These are phyloP conservation scores for Prionace glauca DNA, from an alignment of 2,797 vertebrate species.

Conservation along the genomic window DNA sequence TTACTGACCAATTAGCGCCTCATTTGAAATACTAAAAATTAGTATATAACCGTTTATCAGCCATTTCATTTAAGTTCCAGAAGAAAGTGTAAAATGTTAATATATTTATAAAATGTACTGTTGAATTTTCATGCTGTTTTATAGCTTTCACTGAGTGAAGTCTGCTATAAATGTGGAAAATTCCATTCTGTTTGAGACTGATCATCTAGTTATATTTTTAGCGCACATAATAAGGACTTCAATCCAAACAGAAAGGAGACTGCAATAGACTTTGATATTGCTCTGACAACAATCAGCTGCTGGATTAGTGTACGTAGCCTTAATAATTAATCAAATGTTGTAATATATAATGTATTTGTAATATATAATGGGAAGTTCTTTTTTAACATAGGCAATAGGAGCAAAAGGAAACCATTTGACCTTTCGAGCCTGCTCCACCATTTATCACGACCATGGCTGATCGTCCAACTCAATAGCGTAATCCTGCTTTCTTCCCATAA, in stretches of 20 bases:
- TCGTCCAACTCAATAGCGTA: no score
- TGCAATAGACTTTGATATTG: not conserved
- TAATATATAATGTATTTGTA: not conserved
- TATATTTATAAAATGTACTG: not conserved
- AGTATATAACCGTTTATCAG: not conserved
- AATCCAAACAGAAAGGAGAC: not conserved
- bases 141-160: not conserved
- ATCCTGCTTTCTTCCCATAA: no score
- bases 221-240: not conserved
- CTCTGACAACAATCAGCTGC: not conserved
- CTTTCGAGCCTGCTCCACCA: no score
- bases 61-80: not conserved
- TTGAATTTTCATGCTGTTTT: not conserved
- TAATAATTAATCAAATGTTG: constrained; percentile 25
- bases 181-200: not conserved
- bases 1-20: constrained; percentile 8
- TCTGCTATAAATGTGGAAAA: not conserved
- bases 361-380: no score
- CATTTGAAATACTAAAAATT: constrained; percentile 17
- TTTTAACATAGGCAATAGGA: no score
- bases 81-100: not conserved
- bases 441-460: no score
- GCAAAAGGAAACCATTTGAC: no score
- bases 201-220: not conserved
- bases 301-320: not conserved